These are phyloP conservation scores for Emydocephalus ijimae DNA, from an alignment of 2,113 vertebrate genomes.

Conservation along the genomic window DNA sequence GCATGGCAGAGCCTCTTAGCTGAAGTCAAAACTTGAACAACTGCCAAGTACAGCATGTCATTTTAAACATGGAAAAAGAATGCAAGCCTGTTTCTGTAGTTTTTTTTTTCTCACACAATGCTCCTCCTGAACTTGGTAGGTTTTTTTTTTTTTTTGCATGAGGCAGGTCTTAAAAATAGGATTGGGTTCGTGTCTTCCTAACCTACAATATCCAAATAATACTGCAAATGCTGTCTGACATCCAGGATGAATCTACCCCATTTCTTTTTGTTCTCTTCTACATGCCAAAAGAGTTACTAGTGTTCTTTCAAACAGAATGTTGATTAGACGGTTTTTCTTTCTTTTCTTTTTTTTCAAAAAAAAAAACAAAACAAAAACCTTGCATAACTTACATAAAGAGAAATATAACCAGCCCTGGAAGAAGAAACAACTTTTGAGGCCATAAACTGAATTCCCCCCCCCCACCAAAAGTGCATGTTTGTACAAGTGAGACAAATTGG, in stretches of 20 bases:
- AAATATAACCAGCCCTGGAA: neutral
- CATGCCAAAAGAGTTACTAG: constrained; percentile 16
- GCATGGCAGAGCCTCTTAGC: constrained; percentile 39
- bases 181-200: constrained; percentile 1
- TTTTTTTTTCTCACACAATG: constrained; percentile 36
- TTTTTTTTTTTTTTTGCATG: neutral
- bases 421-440: neutral
- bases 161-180: constrained; percentile 24
- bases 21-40: constrained; percentile 49
- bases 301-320: neutral
- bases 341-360: neutral
- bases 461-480: neutral
- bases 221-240: neutral
- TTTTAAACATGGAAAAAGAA: constrained; percentile 45
- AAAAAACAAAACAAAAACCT: neutral
- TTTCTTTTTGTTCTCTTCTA: constrained; percentile 21
- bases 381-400: neutral
- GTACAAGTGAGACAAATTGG: neutral
- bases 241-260: neutral
- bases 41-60: constrained; percentile 53
- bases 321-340: neutral
- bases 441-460: neutral
- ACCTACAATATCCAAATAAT: neutral
- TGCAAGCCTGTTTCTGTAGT: constrained; percentile 52
- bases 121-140: neutral